phyloP scores from a whole-genome alignment of 1,140 invertebrate species.

The Centruroides sculpturatus region DNA sequence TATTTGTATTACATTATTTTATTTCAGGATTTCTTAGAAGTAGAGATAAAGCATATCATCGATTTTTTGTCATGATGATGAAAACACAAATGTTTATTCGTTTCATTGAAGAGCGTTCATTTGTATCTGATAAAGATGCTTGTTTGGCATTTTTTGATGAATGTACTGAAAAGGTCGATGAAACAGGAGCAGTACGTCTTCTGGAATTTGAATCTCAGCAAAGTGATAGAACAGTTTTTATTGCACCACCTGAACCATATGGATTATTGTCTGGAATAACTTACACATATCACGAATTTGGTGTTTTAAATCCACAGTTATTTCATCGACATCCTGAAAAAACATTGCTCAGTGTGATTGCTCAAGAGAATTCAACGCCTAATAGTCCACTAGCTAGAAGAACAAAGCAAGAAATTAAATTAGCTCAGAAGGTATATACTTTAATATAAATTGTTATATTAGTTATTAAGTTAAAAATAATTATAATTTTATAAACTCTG shows the following conservation, averaged over 20 bases:
- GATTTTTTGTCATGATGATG: constrained; percentile 78
- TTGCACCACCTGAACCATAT: constrained; percentile 77
- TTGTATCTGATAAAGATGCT: constrained; percentile 89
- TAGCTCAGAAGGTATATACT: constrained; percentile 56
- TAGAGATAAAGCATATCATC: constrained; percentile 67
- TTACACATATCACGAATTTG: constrained; percentile 34
- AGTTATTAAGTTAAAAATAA: no score
- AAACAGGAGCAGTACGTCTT: constrained; percentile 38
- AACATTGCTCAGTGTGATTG: constrained; percentile 20
- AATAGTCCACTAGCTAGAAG: constrained; percentile 79
- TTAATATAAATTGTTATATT: background rate
- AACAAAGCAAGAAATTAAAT: constrained; percentile 88
- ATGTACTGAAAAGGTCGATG: constrained; percentile 61
- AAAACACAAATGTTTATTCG: constrained; percentile 95
- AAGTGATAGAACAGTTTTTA: constrained; percentile 86
- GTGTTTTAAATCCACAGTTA: constrained; percentile 38
- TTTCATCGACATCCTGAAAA: constrained; percentile 31
- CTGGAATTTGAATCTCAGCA: constrained; percentile 56
- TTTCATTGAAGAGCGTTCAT: constrained; percentile 97
- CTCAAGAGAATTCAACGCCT: constrained; percentile 36
- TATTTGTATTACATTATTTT: background rate
- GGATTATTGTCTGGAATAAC: constrained; percentile 10
- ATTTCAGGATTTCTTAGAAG: constrained; percentile 40
- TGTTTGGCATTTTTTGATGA: constrained; percentile 95
- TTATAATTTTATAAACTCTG: no score